Conservation (phyloP, 2,797 vertebrate species). For the Hybognathus amarus region DNA sequence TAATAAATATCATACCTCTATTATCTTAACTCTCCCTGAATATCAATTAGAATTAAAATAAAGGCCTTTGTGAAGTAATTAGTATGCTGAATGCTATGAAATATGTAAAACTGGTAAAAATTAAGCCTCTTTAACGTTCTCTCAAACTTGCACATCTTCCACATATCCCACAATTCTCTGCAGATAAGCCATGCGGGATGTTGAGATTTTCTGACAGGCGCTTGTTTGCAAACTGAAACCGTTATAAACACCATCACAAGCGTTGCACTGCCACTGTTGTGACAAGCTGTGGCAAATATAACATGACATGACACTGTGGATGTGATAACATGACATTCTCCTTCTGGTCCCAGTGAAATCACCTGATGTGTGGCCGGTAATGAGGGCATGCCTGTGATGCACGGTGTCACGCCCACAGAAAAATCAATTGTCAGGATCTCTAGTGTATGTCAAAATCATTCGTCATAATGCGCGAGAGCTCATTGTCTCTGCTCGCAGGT, state of each 20-base stretch:
- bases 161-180: background rate
- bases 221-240: conserved; percentile 37
- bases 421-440: conserved; percentile 42
- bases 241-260: conserved; percentile 47
- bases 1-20: conserved; percentile 4
- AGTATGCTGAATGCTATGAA: conserved; percentile 10
- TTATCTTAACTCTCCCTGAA: conserved; percentile 59
- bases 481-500: background rate
- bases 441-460: conserved; percentile 34
- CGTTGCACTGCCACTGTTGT: conserved; percentile 24
- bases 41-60: conserved; percentile 67
- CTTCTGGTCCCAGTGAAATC: conserved; percentile 28
- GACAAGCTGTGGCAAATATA: conserved; percentile 47
- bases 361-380: conserved; percentile 55
- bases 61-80: conserved; percentile 54
- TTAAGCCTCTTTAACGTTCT: background rate
- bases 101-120: conserved; percentile 10
- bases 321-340: conserved; percentile 40
- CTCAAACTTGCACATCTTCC: background rate
- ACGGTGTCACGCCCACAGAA: conserved; percentile 24
- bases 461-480: conserved; percentile 15
- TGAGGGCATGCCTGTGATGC: conserved; percentile 51
- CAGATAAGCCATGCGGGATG: background rate
- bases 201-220: conserved; percentile 34
- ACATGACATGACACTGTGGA: conserved; percentile 48